These are phyloP conservation scores for Oscheius onirici DNA, from an alignment of 2,888 invertebrate genomes.

Conservation along the genomic window DNA sequence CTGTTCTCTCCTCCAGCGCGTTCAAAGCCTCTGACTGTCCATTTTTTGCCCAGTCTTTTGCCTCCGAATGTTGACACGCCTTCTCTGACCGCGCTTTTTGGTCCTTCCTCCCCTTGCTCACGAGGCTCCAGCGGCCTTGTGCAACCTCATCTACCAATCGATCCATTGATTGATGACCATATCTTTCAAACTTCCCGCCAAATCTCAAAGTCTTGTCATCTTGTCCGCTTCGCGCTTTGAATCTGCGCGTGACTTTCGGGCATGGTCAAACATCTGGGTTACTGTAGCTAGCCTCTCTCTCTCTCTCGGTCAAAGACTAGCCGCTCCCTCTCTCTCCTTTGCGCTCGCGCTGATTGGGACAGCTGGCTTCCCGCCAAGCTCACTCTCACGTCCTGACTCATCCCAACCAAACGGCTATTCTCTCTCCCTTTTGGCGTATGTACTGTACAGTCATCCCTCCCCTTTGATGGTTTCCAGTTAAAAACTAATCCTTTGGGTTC, in stretches of 20 bases:
- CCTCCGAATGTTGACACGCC: slow-evolving; percentile 30
- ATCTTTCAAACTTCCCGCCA: neutral
- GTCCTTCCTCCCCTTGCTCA: slow-evolving; percentile 22
- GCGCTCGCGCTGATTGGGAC: neutral
- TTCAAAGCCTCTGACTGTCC: slow-evolving; percentile 25
- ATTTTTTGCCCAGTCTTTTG: slow-evolving; percentile 23
- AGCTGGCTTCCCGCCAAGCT: no score
- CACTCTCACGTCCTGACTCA: no score
- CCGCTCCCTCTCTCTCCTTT: neutral
- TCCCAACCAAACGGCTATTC: no score
- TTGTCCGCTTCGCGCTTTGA: neutral
- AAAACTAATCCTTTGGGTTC: no score
- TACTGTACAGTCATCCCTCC: no score
- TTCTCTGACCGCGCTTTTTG: slow-evolving; percentile 33
- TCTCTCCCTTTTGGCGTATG: no score
- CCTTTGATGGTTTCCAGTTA: no score
- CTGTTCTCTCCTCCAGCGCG: neutral
- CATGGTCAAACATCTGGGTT: slow-evolving; percentile 1
- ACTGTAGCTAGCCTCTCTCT: slow-evolving; percentile 5
- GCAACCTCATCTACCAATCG: slow-evolving; percentile 22
- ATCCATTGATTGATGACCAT: slow-evolving; percentile 18
- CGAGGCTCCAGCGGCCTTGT: slow-evolving; percentile 28
- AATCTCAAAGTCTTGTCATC: neutral
- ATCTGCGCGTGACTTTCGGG: no score
- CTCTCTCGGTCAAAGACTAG: neutral